Percentiles rank a stretch among this genome's conserved stretches.
Evolutionary conservation across 2,888 invertebrate genomes (phyloP).

Genomic region (Catonia carolina): DNA sequence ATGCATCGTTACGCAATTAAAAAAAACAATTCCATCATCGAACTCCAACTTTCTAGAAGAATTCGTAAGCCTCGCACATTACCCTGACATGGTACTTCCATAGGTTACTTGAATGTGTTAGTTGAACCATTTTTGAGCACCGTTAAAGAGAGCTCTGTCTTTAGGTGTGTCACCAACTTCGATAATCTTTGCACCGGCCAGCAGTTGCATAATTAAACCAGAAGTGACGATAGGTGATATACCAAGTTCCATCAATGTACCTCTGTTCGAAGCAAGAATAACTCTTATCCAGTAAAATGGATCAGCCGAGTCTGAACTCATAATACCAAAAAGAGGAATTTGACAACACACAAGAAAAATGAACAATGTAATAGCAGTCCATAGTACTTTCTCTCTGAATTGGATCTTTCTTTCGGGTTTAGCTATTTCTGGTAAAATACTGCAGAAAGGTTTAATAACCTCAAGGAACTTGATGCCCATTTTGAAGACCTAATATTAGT

Average conservation of each 20-base stretch:
- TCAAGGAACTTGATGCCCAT: conserved; percentile 86
- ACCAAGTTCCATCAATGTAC: conserved; percentile 99
- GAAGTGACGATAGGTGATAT: conserved; percentile 99
- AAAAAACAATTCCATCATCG: too few species aligned
- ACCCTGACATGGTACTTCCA: too few species aligned
- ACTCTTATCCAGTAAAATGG: conserved; percentile 99
- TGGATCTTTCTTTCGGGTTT: conserved; percentile 99
- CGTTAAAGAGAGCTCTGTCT: conserved; percentile 97
- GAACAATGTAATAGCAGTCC: conserved; percentile 98
- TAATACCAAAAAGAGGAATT: conserved; percentile 98
- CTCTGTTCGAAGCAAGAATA: conserved; percentile 97
- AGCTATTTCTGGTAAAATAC: conserved; percentile 98
- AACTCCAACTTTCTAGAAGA: too few species aligned
- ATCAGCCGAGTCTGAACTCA: conserved; percentile 99
- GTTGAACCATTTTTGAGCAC: conserved; percentile 99
- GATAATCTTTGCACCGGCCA: conserved; percentile 99
- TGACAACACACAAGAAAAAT: conserved; percentile 44
- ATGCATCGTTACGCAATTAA: too few species aligned
- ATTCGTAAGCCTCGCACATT: too few species aligned
- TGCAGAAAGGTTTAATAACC: conserved; percentile 99
- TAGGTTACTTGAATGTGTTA: too few species aligned
- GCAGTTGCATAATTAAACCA: conserved; percentile 96
- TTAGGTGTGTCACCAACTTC: conserved; percentile 99
- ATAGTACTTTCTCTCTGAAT: conserved; percentile 99
- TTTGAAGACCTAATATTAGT: conserved; percentile 11